Evolutionary conservation across 2,113 vertebrate genomes (phyloP).

Genomic region (cattle (Bos taurus)): DNA sequence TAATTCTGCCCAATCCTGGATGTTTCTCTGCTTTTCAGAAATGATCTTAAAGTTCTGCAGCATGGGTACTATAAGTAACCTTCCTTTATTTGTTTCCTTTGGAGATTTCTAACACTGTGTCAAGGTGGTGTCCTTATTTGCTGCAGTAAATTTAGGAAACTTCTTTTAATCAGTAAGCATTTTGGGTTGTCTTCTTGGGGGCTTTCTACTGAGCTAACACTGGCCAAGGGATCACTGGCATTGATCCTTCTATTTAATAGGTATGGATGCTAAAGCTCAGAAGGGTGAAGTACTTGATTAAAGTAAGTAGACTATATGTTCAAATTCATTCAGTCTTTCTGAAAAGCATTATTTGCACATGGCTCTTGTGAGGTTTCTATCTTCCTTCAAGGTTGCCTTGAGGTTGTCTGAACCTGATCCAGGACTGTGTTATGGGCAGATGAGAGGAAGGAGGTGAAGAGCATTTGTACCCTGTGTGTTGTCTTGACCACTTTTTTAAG

Average conservation of each 20-base stretch:
- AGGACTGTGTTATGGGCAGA: neutral
- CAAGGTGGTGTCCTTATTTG: neutral
- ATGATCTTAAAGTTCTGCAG: neutral
- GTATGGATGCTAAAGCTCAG: neutral
- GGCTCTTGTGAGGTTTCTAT: neutral
- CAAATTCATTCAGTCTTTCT: neutral
- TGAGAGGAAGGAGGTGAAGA: neutral
- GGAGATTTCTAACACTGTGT: neutral
- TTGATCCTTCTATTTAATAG: neutral
- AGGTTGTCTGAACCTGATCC: neutral
- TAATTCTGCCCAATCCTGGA: neutral
- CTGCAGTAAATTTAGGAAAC: neutral
- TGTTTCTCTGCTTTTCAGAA: neutral
- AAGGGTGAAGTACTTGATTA: neutral
- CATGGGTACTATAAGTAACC: neutral
- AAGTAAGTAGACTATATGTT: neutral
- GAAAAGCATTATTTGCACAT: neutral
- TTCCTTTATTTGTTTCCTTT: neutral
- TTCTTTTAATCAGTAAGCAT: neutral
- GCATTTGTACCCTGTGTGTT: neutral
- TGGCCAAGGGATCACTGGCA: neutral
- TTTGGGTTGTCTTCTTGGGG: neutral
- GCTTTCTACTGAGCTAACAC: neutral
- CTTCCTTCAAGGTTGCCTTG: neutral
- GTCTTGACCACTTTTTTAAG: neutral